Evolutionary conservation across 2,888 invertebrate genomes (phyloP).

Genomic region (Diarsia mendica): DNA sequence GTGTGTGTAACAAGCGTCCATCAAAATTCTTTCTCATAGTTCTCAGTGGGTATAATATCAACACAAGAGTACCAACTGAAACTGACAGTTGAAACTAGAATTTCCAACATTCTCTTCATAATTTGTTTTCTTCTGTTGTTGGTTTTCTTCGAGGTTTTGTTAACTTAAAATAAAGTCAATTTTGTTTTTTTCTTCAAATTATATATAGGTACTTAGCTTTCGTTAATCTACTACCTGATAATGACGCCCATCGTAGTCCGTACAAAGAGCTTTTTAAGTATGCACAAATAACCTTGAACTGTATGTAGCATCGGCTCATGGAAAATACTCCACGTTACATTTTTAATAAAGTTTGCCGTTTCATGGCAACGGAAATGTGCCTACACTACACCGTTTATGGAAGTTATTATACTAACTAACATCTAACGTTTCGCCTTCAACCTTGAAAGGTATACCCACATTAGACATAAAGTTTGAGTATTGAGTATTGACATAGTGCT

Average conservation of each 20-base stretch:
- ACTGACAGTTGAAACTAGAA: too few species aligned
- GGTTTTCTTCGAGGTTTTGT: slow-evolving; percentile 1
- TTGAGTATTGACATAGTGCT: too few species aligned
- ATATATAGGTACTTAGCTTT: neutral
- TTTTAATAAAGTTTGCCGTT: slow-evolving; percentile 15
- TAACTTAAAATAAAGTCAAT: neutral
- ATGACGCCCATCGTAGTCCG: neutral
- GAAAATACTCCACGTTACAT: slow-evolving; percentile 8
- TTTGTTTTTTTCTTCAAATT: too few species aligned
- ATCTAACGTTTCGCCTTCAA: neutral
- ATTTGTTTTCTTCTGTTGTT: neutral
- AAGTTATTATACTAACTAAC: neutral
- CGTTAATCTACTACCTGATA: neutral
- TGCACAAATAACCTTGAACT: neutral
- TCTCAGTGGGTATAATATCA: neutral
- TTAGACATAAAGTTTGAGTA: too few species aligned
- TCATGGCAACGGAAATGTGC: neutral
- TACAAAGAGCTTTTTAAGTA: neutral
- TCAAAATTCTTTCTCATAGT: neutral
- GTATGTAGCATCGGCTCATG: neutral
- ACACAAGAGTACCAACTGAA: neutral
- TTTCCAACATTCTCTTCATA: neutral
- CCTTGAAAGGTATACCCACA: neutral
- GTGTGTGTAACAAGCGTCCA: neutral
- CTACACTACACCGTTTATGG: neutral